Evolutionary conservation across 2,113 vertebrate genomes (phyloP), one percentile per base, ranked within the genome.

Genomic region (Brienomyrus brachyistius): DNA sequence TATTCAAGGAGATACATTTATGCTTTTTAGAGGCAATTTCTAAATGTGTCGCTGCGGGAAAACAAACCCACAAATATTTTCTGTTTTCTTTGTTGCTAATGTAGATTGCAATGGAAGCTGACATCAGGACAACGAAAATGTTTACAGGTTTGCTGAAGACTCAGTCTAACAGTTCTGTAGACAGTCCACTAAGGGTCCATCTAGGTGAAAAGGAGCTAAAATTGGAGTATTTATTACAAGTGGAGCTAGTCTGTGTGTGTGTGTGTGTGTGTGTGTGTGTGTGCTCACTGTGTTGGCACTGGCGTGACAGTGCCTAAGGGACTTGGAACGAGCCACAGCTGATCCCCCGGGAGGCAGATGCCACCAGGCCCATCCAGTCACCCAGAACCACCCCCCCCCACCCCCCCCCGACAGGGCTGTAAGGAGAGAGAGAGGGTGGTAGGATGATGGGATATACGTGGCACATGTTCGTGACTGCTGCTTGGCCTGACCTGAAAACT

Each of bases 391-490:
- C 92, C 91, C 87, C 93, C 93, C 92, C 92, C 59, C n/a, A n/a
- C n/a, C 2, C 9, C n/a, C 62, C 0, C 70, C 31, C 15, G 4
- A 77, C 35, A 19, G 35, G 74, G 35, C 74, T 88, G 91, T 93
- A 92, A 94, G 95, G 95, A 94, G 92, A 93, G 91, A 93, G 91
- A 89, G 92, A 91, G 91, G 89, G 90, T 92, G 91, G 91, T 91
- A 91, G 93, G 0, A 94, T 94, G 95, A 95, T 93, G 93, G 93
- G 95, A 93, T 95, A 89, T 94, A 83, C 92, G 62, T 31, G 62
- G 89, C 89, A 91, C 6, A 5, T 92, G 92, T 89, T 91, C 93
- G 88, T 89, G 89, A 90, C 93, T 86, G 91, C 91, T 91, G 90
- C 90, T 88, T 62, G 0, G 90, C 89, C 92, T 95, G 92, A 92